A percentile compares a stretch with the other conserved stretches of the same genome.
These are phyloP conservation scores for Eidolon helvum DNA, from an alignment of 2,113 vertebrate species.

Conservation along the genomic window DNA sequence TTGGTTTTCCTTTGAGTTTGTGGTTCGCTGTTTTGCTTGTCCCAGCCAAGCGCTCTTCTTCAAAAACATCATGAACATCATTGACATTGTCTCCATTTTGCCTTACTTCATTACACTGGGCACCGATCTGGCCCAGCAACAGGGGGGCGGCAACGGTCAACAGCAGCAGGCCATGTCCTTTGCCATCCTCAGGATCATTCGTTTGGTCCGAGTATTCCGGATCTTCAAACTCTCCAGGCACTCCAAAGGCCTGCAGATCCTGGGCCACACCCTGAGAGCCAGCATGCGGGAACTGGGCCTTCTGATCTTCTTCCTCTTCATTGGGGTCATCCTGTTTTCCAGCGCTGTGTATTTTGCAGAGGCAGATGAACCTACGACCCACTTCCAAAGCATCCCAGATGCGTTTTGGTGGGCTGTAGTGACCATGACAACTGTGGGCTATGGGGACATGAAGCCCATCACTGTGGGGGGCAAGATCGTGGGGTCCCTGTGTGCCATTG, in stretches of 20 bases:
- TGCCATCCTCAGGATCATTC: slow-evolving; percentile 97
- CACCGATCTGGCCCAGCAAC: slow-evolving; percentile 94
- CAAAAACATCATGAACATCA: slow-evolving; percentile 99
- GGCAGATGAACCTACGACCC: slow-evolving; percentile 95
- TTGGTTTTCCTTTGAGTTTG: slow-evolving; percentile 99
- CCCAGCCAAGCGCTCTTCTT: slow-evolving; percentile 97
- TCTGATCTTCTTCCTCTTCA: slow-evolving; percentile 99
- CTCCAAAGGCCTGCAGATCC: slow-evolving; percentile 98
- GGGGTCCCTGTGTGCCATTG: slow-evolving; percentile 98
- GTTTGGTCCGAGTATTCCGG: slow-evolving; percentile 96
- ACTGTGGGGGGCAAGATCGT: slow-evolving; percentile 99
- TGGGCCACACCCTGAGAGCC: slow-evolving; percentile 96
- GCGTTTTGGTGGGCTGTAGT: slow-evolving; percentile 99
- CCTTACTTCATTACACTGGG: slow-evolving; percentile 99
- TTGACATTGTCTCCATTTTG: slow-evolving; percentile 99
- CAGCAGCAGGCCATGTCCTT: slow-evolving; percentile 99
- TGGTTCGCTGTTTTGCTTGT: slow-evolving; percentile 96
- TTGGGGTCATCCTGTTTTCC: slow-evolving; percentile 98
- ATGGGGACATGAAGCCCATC: slow-evolving; percentile 99
- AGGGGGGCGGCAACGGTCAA: slow-evolving; percentile 86
- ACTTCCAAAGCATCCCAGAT: slow-evolving; percentile 99
- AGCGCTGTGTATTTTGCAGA: slow-evolving; percentile 99
- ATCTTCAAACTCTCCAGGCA: slow-evolving; percentile 99
- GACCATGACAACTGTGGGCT: slow-evolving; percentile 99
- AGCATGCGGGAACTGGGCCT: slow-evolving; percentile 98